Evolutionary conservation across 2,888 invertebrate genomes (phyloP).

Genomic region (Phengaris arion): DNA sequence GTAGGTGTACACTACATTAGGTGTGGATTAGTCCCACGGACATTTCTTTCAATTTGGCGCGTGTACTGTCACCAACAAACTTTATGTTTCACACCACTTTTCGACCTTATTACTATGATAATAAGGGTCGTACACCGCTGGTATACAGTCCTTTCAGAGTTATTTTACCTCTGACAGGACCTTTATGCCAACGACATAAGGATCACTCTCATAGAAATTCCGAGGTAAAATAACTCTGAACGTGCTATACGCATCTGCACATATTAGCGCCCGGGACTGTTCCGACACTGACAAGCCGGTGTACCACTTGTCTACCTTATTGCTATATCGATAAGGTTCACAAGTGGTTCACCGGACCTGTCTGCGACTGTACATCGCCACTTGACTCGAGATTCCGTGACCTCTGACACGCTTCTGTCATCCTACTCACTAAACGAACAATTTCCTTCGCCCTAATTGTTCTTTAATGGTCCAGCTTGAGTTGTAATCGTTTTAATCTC

Average conservation of each 20-base stretch:
- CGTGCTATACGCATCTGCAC: neutral
- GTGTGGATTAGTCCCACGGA: too few relatives aligned
- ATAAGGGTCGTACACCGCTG: too few relatives aligned
- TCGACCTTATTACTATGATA: too few relatives aligned
- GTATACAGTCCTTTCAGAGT: too few relatives aligned
- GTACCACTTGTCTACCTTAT: neutral
- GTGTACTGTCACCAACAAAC: too few relatives aligned
- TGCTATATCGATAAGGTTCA: neutral
- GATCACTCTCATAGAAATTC: too few relatives aligned
- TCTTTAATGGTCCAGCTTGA: conserved; percentile 38
- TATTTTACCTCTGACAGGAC: too few relatives aligned
- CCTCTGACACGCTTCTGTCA: conserved; percentile 52
- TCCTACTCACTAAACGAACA: conserved; percentile 52
- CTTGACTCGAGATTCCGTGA: conserved; percentile 43
- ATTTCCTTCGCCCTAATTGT: conserved; percentile 52
- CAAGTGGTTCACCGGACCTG: conserved; percentile 32
- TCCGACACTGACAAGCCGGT: neutral
- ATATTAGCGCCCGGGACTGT: neutral
- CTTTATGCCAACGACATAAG: too few relatives aligned
- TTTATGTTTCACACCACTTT: too few relatives aligned
- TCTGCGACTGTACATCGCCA: conserved; percentile 39
- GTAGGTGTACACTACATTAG: too few relatives aligned
- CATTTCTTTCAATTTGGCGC: too few relatives aligned
- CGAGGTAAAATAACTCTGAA: neutral
- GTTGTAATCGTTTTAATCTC: conserved; percentile 3